These are phyloP conservation scores for Macroteleia sp. DNA, from an alignment of 2,888 invertebrate genomes.

Conservation along the genomic window DNA sequence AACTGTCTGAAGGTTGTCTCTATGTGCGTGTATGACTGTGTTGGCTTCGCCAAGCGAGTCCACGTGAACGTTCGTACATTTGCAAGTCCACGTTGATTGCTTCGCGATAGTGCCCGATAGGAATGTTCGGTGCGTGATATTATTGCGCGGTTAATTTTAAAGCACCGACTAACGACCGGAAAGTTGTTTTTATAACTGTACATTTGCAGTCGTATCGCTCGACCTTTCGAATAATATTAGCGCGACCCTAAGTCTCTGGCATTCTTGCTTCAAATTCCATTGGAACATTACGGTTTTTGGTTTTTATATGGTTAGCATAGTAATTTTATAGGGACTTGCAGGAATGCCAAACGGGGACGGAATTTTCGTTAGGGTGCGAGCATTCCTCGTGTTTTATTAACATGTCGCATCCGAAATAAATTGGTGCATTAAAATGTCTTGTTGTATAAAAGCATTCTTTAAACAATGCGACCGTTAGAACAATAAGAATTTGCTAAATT, in stretches of 20 bases:
- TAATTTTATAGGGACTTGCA: slow-evolving; percentile 50
- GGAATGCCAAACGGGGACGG: slow-evolving; percentile 53
- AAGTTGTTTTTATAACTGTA: slow-evolving; percentile 5
- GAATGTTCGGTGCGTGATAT: slow-evolving; percentile 48
- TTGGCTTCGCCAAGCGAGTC: slow-evolving; percentile 18
- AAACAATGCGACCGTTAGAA: no score
- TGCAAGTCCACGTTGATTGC: slow-evolving; percentile 72
- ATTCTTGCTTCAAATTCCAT: slow-evolving; percentile 56
- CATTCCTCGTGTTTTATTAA: slow-evolving; percentile 55
- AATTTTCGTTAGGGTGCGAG: slow-evolving; percentile 53
- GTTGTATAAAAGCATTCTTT: background rate
- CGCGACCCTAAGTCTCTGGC: slow-evolving; percentile 17
- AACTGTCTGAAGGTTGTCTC: slow-evolving; percentile 65
- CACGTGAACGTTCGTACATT: slow-evolving; percentile 14
- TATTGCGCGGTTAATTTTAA: slow-evolving; percentile 26
- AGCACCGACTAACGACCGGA: background rate
- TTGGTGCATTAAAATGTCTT: slow-evolving; percentile 20
- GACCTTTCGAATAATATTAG: slow-evolving; percentile 24
- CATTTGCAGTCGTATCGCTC: slow-evolving; percentile 1
- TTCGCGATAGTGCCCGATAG: slow-evolving; percentile 74
- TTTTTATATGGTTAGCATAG: slow-evolving; percentile 61
- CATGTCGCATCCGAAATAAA: slow-evolving; percentile 51
- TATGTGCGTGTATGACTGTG: slow-evolving; percentile 16
- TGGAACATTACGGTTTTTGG: slow-evolving; percentile 50
- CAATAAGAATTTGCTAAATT: no score